Base-by-base conservation (phyloP, 1,140 invertebrate species). In the Cydia pomonella region DNA sequence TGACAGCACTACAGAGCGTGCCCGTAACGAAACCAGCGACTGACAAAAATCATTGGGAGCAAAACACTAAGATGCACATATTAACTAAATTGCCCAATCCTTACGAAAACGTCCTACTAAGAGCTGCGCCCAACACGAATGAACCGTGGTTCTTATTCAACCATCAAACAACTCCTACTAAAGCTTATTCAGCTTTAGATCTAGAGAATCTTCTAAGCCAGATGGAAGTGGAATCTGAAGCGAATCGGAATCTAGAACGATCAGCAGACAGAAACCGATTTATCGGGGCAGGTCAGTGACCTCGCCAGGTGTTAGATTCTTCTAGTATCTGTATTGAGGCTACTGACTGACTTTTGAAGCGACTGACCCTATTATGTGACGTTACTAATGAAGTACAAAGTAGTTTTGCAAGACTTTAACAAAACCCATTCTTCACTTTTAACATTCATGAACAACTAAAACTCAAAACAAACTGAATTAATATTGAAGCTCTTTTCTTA, bases 221-320 rank as follows among this genome's bases (percentile, higher is more conserved):
- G 75, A 87, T 92, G 90, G 89, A 92, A 82, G 81, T 90, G 75
- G 85, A 91, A 74, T 87, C 89, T 25, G 91, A 92, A 80, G 88
- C 88, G 29, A 92, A 89, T 84, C 88, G 85, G 82, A 90, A 92
- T 78, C 84, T 90, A 75, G 91, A 85, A 88, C 82, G 90, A 74
- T 92, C 91, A 47, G 89, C 88, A 77, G 87, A 89, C 79, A 90
- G 87, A 84, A 81, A 74, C 72, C 79, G 77, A 76, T 82, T 77
- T 44, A 66, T 74, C 62, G 76, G 77, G 87, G 81, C 85, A 91
- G 91, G 91, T 91, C 88, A 90, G 91, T 92, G 85, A 85, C 87
- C 84, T 86, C 76, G 85, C 84, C 83, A 85, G 82, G 47, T 29
- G 27, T 33, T 33, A 69, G 64, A 38, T 69, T 38, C 64, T 69